phyloP scores from a whole-genome alignment of 2,888 invertebrate genomes.

The Hirtodrosophila cameraria region DNA sequence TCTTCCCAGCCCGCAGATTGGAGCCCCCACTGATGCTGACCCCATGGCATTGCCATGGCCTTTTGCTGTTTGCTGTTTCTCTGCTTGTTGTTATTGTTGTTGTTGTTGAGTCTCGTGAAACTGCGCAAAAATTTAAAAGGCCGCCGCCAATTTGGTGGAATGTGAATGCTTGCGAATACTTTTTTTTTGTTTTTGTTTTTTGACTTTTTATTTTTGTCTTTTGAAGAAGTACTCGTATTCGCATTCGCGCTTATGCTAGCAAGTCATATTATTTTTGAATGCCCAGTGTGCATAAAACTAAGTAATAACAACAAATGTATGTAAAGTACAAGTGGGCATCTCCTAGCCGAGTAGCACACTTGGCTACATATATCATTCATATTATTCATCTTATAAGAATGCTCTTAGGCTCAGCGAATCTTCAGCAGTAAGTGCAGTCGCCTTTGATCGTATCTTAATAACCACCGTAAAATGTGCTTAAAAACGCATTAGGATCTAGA shows the following conservation, averaged over 20 bases:
- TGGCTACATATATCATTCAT: neutral
- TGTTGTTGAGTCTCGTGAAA: slow-evolving; percentile 34
- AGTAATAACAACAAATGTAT: too few relatives aligned
- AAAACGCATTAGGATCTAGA: neutral
- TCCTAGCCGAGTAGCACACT: neutral
- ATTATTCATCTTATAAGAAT: neutral
- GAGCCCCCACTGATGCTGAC: slow-evolving; percentile 50
- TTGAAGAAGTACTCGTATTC: slow-evolving; percentile 15
- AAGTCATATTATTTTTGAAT: neutral
- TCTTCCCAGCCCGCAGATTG: slow-evolving; percentile 32
- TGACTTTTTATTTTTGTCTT: slow-evolving; percentile 9
- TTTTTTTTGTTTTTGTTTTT: slow-evolving; percentile 6
- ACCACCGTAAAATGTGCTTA: slow-evolving; percentile 2
- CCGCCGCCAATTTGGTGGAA: slow-evolving; percentile 56
- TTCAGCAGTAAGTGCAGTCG: neutral
- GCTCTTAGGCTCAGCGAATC: neutral
- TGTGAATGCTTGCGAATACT: slow-evolving; percentile 46
- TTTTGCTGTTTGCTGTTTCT: slow-evolving; percentile 29
- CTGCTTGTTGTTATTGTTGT: slow-evolving; percentile 18
- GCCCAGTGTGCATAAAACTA: neutral
- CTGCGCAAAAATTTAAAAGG: slow-evolving; percentile 55
- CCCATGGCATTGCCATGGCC: slow-evolving; percentile 54
- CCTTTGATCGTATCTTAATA: slow-evolving; percentile 5
- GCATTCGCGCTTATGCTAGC: slow-evolving; percentile 12
- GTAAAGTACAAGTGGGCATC: neutral